Conservation (phyloP, 2,888 invertebrate genomes). For the Eustalomyia histrio region DNA sequence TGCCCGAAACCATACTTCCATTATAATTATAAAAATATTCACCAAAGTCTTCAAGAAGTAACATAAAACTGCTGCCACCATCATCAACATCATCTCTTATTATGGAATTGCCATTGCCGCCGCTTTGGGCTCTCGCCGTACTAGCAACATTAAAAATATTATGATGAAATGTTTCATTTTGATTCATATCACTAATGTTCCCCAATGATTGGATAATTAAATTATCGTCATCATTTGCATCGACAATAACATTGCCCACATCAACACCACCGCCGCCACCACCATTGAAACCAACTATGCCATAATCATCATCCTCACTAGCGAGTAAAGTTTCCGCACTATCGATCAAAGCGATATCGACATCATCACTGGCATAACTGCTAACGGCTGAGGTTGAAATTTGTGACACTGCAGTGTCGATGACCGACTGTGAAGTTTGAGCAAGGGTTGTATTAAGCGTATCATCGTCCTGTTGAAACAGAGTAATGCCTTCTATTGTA, state of each 20-base stretch:
- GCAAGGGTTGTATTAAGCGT: slow-evolving; percentile 27
- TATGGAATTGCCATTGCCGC: background rate
- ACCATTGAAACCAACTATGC: slow-evolving; percentile 69
- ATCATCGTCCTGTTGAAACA: slow-evolving; percentile 36
- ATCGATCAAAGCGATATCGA: slow-evolving; percentile 76
- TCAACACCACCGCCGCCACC: slow-evolving; percentile 53
- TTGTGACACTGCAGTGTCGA: slow-evolving; percentile 7
- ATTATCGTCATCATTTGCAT: slow-evolving; percentile 32
- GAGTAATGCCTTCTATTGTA: slow-evolving; percentile 28
- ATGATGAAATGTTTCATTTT: slow-evolving; percentile 62
- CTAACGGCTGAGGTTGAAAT: slow-evolving; percentile 46
- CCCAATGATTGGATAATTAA: slow-evolving; percentile 61
- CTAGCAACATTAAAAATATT: slow-evolving; percentile 18
- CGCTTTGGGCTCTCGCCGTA: slow-evolving; percentile 34
- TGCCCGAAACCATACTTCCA: slow-evolving; percentile 76
- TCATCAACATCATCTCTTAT: slow-evolving; percentile 51
- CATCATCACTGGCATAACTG: slow-evolving; percentile 67
- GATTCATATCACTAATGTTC: background rate
- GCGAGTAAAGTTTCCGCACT: slow-evolving; percentile 75
- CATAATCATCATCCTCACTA: slow-evolving; percentile 75
- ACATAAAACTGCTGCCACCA: slow-evolving; percentile 81
- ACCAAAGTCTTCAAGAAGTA: slow-evolving; percentile 88
- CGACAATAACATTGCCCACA: background rate
- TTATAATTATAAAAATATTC: slow-evolving; percentile 85
- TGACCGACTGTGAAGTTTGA: slow-evolving; percentile 20